Conservation (phyloP, 2,113 vertebrate genomes). For the Lagopus muta region DNA sequence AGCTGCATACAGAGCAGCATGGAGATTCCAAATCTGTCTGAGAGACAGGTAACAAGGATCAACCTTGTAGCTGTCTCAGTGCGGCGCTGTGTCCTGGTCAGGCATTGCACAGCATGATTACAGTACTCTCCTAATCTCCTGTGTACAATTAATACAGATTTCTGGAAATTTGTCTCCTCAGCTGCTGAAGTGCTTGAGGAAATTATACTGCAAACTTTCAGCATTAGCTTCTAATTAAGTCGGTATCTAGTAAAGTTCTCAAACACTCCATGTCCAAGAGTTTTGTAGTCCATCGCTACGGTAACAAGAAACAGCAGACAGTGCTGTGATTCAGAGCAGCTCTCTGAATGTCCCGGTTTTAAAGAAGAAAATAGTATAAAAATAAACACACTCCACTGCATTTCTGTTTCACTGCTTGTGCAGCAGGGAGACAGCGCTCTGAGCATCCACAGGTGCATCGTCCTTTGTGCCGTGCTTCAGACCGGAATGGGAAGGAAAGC, state of each 20-base stretch:
- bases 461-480: not conserved
- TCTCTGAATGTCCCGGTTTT: not conserved
- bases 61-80: not conserved
- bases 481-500: not conserved
- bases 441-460: not conserved
- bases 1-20: not conserved
- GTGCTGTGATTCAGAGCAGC: not conserved
- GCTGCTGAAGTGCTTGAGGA: not conserved
- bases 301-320: conserved; percentile 15
- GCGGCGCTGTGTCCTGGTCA: not conserved
- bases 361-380: conserved; percentile 7
- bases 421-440: not conserved
- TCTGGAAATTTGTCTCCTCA: not conserved
- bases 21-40: not conserved
- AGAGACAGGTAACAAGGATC: not conserved
- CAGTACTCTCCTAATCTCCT: not conserved
- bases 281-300: not conserved
- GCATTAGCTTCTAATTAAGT: not conserved
- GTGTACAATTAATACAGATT: not conserved
- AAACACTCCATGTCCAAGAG: not conserved
- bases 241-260: not conserved
- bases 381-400: not conserved
- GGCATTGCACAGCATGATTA: not conserved
- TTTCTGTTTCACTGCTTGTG: not conserved
- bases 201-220: not conserved